These are phyloP conservation scores for Grallaria varia DNA, from an alignment of 2,113 vertebrate species.

Conservation along the genomic window DNA sequence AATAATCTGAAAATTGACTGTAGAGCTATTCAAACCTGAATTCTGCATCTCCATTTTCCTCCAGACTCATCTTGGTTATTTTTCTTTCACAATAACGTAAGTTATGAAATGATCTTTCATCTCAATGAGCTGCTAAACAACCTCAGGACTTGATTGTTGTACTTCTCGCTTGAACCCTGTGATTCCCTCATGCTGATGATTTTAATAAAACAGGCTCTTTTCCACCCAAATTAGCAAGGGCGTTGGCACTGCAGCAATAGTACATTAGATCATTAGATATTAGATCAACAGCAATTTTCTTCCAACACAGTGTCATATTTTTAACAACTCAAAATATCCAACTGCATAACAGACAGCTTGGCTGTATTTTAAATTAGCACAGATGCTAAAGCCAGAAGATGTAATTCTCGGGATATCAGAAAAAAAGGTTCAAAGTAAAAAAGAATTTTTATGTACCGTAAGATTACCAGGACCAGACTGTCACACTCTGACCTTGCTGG, in stretches of 20 bases:
- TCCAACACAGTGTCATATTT: slow-evolving; percentile 11
- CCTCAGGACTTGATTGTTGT: background rate
- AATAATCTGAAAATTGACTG: background rate
- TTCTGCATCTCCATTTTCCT: background rate
- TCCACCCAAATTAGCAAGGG: background rate
- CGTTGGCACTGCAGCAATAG: background rate
- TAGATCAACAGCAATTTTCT: slow-evolving; percentile 12
- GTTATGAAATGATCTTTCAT: background rate
- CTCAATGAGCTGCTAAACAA: background rate
- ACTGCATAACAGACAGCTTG: slow-evolving; percentile 41
- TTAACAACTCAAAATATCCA: slow-evolving; percentile 49
- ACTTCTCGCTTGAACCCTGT: background rate
- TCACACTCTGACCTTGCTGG: slow-evolving; percentile 83
- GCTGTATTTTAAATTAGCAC: slow-evolving; percentile 51
- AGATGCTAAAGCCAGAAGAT: slow-evolving; percentile 63
- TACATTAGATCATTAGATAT: background rate
- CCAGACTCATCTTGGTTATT: background rate
- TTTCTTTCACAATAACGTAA: background rate
- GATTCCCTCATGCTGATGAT: background rate
- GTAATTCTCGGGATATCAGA: slow-evolving; percentile 53
- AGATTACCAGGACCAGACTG: slow-evolving; percentile 72
- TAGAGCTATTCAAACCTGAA: background rate
- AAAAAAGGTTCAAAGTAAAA: slow-evolving; percentile 64
- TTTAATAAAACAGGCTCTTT: background rate
- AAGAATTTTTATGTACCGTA: slow-evolving; percentile 58